Evolutionary conservation across 2,797 vertebrate species (phyloP).

Genomic region (Pseudochaenichthys georgianus): DNA sequence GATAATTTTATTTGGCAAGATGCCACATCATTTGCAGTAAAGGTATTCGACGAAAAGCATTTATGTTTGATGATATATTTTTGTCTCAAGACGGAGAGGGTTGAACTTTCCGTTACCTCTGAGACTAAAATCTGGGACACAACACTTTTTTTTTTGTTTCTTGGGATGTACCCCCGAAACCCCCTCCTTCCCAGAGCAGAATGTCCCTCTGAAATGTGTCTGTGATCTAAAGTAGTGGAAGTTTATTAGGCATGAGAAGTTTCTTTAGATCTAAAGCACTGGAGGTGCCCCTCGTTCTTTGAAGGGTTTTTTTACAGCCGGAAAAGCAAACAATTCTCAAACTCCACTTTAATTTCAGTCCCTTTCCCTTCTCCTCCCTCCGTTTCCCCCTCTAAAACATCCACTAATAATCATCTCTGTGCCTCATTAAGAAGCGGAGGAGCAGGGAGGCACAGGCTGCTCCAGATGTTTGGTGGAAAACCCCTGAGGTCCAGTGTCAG

Average conservation of each 20-base stretch:
- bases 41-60: not conserved
- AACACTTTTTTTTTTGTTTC: slow-evolving; percentile 34
- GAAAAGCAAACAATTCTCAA: slow-evolving; percentile 68
- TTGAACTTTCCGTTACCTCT: slow-evolving; percentile 29
- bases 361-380: slow-evolving; percentile 40
- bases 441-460: slow-evolving; percentile 58
- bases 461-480: slow-evolving; percentile 78
- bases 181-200: slow-evolving; percentile 7
- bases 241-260: slow-evolving; percentile 32
- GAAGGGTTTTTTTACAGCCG: slow-evolving; percentile 17
- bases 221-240: slow-evolving; percentile 47
- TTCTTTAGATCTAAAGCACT: slow-evolving; percentile 68
- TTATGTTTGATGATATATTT: not conserved
- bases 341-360: slow-evolving; percentile 56
- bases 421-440: slow-evolving; percentile 76
- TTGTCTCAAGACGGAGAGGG: slow-evolving; percentile 1
- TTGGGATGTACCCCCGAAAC: slow-evolving; percentile 40
- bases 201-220: slow-evolving; percentile 34
- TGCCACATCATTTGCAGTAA: not conserved
- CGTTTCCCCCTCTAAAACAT: slow-evolving; percentile 45
- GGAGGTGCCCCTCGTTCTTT: slow-evolving; percentile 51
- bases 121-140: slow-evolving; percentile 58
- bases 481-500: slow-evolving; percentile 68
- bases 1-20: slow-evolving; percentile 18
- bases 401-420: slow-evolving; percentile 76